Conservation (phyloP, 2,113 vertebrate species). For the Gobius niger region DNA sequence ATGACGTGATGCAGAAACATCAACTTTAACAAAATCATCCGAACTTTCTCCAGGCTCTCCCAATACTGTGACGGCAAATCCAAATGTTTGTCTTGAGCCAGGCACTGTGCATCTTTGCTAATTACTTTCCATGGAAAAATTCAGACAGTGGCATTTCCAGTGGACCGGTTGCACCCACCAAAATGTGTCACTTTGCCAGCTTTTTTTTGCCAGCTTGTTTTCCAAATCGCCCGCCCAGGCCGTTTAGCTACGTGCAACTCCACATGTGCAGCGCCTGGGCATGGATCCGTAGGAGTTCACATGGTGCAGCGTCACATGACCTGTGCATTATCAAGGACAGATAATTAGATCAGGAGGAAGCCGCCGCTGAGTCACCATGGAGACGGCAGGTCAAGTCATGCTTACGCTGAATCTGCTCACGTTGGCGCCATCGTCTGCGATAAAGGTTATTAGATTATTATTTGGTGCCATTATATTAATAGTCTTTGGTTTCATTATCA, state of each 20-base stretch:
- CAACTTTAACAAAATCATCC: too few relatives aligned
- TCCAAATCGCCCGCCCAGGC: not conserved
- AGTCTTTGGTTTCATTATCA: too few relatives aligned
- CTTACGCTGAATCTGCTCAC: not conserved
- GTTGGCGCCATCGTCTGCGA: too few relatives aligned
- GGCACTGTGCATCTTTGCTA: not conserved
- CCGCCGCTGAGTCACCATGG: slow-evolving; percentile 38
- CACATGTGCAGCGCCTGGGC: not conserved
- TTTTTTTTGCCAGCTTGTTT: not conserved
- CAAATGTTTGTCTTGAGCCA: not conserved
- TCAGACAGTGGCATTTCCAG: not conserved
- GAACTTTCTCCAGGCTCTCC: too few relatives aligned
- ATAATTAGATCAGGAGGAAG: slow-evolving; percentile 21
- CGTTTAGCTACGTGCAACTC: not conserved
- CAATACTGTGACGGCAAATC: not conserved
- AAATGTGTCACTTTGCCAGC: not conserved
- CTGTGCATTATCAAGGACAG: slow-evolving; percentile 15
- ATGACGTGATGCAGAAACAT: too few relatives aligned
- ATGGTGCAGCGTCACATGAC: slow-evolving; percentile 35
- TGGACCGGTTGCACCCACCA: not conserved
- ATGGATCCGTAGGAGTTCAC: slow-evolving; percentile 34
- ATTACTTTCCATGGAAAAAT: not conserved
- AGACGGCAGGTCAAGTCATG: not conserved
- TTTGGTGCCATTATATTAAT: too few relatives aligned
- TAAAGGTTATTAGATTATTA: too few relatives aligned